These are phyloP conservation scores for Xenopus laevis DNA, from an alignment of 2,113 vertebrate species.

Conservation along the genomic window DNA sequence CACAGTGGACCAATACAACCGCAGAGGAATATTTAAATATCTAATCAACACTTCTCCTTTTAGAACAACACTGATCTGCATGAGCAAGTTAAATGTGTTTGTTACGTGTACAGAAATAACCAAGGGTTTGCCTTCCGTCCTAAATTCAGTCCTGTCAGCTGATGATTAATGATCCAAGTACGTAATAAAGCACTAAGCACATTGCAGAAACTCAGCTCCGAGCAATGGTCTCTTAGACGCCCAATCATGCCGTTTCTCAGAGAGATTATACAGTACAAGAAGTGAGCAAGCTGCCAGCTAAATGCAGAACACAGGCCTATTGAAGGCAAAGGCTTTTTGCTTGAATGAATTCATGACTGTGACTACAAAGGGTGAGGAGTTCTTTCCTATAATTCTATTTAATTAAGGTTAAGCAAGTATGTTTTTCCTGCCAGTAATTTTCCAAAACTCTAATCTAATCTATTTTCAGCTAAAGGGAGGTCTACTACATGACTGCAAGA, in stretches of 20 bases:
- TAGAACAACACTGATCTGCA: constrained; percentile 22
- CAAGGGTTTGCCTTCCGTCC: constrained; percentile 15
- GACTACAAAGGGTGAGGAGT: no score
- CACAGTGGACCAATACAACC: constrained; percentile 7
- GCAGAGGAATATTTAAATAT: constrained; percentile 22
- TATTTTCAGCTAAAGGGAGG: no score
- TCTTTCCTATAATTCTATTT: not conserved
- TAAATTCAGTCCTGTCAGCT: constrained; percentile 16
- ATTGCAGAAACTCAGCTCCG: constrained; percentile 5
- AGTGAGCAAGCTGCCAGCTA: not conserved
- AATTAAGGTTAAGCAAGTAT: not conserved
- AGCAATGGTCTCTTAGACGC: not conserved
- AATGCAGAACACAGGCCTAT: not conserved
- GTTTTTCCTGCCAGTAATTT: no score
- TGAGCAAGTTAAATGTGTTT: constrained; percentile 14
- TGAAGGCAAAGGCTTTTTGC: no score
- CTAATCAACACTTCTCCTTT: constrained; percentile 33
- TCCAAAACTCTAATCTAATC: no score
- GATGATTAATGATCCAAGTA: constrained; percentile 28
- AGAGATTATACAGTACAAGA: constrained; percentile 6
- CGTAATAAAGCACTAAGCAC: constrained; percentile 11
- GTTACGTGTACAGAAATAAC: constrained; percentile 13
- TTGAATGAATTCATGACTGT: no score
- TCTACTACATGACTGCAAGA: no score
- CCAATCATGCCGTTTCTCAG: constrained; percentile 7